phyloP scores from a whole-genome alignment of 1,140 invertebrate species.

The Berghia stephanieae region DNA sequence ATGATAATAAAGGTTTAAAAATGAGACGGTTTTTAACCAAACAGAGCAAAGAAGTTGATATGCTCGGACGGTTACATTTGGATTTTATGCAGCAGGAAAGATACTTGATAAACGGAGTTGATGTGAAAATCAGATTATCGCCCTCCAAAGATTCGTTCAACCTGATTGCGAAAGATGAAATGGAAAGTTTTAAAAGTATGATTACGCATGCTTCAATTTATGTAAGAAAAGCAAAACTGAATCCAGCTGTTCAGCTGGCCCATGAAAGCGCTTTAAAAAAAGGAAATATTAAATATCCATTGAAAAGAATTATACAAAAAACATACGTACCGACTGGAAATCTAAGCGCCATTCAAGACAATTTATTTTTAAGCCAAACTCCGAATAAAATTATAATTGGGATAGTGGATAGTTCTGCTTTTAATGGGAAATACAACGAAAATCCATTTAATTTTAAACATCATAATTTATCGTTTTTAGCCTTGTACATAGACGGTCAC shows the following conservation, averaged over 20 bases:
- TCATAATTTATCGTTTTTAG: not conserved
- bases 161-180: not conserved
- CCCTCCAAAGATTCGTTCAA: not conserved
- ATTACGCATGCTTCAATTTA: slow-evolving; percentile 7
- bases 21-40: not conserved
- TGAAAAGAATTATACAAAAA: not conserved
- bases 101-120: no score
- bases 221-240: slow-evolving; percentile 14
- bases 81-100: slow-evolving; percentile 10
- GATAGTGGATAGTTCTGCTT: not conserved
- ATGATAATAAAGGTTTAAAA: not conserved
- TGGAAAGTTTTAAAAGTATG: not conserved
- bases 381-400: not conserved
- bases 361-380: slow-evolving; percentile 13
- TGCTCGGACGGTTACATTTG: slow-evolving; percentile 14
- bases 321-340: not conserved
- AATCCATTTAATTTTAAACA: slow-evolving; percentile 15
- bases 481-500: no score
- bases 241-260: not conserved
- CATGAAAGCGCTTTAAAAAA: no score
- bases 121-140: slow-evolving; percentile 10
- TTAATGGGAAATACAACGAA: not conserved
- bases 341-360: not conserved
- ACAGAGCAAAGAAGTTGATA: not conserved
- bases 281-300: no score